phyloP scores from a whole-genome alignment of 2,888 invertebrate genomes.

The Oscheius sp. region DNA sequence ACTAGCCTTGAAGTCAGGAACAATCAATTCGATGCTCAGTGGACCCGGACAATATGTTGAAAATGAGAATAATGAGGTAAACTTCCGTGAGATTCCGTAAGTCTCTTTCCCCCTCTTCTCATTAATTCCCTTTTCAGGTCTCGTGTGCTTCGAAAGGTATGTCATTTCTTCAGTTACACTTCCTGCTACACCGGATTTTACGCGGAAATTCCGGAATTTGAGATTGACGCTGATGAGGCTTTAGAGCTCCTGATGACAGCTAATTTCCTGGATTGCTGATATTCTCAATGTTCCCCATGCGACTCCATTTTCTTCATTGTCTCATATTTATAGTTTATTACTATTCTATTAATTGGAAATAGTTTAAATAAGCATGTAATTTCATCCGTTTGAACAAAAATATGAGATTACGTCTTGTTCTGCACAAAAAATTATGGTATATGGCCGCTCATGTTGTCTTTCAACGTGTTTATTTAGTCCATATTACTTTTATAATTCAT shows the following conservation, averaged over 20 bases:
- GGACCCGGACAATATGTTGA: constrained; percentile 88
- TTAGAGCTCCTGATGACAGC: constrained; percentile 98
- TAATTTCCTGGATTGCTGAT: constrained; percentile 96
- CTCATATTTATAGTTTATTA: no score
- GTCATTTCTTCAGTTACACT: constrained; percentile 99
- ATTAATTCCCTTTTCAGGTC: no score
- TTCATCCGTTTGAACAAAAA: no score
- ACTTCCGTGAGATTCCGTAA: constrained; percentile 98
- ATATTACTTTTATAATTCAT: not conserved
- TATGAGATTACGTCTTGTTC: no score
- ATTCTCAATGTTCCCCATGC: no score
- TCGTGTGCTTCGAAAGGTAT: constrained; percentile 94
- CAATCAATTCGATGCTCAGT: constrained; percentile 68
- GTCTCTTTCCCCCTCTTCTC: constrained; percentile 8
- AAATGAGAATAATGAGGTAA: constrained; percentile 98
- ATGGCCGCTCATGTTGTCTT: no score
- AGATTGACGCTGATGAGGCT: constrained; percentile 92
- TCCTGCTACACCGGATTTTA: constrained; percentile 77
- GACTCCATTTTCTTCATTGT: not conserved
- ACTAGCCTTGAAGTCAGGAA: constrained; percentile 92
- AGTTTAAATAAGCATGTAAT: no score
- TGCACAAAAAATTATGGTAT: no score
- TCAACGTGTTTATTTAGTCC: no score
- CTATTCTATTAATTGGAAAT: no score
- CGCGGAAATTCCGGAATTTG: constrained; percentile 99